Evolutionary conservation across 2,113 vertebrate genomes (phyloP).

Genomic region (Pygathrix nemaeus): DNA sequence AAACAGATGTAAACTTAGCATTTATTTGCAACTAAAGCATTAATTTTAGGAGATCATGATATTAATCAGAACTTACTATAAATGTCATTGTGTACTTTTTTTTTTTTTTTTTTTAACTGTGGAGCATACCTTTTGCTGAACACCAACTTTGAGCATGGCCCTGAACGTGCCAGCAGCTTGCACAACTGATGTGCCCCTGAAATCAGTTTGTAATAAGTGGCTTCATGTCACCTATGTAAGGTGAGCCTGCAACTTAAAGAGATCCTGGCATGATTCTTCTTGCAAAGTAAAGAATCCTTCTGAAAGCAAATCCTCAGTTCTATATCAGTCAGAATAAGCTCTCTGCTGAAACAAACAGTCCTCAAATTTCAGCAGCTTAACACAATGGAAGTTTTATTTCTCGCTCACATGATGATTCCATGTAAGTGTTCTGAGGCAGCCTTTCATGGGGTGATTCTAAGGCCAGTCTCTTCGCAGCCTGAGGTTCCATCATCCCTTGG

Average conservation of each 20-base stretch:
- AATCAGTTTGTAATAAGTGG: not conserved
- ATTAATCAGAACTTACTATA: not conserved
- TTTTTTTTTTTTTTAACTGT: constrained; percentile 8
- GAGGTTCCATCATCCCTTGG: not conserved
- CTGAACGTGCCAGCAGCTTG: not conserved
- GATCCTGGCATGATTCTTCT: not conserved
- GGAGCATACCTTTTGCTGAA: not conserved
- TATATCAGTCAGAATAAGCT: not conserved
- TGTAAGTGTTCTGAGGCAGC: not conserved
- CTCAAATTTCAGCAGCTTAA: constrained; percentile 2
- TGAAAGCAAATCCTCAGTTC: not conserved
- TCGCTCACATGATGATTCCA: not conserved
- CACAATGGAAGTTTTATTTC: not conserved
- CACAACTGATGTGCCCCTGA: not conserved
- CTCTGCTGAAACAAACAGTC: not conserved
- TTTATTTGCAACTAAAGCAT: not conserved
- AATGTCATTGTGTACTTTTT: not conserved
- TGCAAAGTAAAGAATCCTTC: not conserved
- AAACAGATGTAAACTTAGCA: not conserved
- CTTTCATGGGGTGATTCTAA: not conserved
- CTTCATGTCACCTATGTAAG: not conserved
- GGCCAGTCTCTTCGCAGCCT: not conserved
- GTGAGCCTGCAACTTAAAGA: not conserved
- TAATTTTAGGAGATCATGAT: not conserved
- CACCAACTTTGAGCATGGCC: not conserved